phyloP scores from a whole-genome alignment of 2,888 invertebrate species.

The Drosophila suboccidentalis region DNA sequence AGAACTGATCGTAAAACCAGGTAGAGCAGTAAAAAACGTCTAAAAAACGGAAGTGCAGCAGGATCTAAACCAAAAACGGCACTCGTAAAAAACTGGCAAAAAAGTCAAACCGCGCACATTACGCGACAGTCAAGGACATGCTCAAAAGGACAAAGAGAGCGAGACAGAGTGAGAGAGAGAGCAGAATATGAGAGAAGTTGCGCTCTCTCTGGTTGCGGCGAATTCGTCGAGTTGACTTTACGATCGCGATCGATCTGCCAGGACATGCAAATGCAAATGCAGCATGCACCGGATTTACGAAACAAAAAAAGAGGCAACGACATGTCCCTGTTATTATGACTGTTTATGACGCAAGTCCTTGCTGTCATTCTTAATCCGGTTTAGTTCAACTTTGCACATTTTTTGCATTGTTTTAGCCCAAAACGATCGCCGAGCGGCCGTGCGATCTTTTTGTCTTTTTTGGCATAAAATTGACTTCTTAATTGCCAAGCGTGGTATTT shows the following conservation, averaged over 20 bases:
- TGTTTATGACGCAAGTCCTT: constrained; percentile 75
- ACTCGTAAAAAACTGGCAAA: constrained; percentile 65
- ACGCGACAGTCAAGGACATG: constrained; percentile 57
- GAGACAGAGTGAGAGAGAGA: constrained; percentile 1
- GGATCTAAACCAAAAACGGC: constrained; percentile 14
- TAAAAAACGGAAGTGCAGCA: constrained; percentile 70
- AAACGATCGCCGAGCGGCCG: constrained; percentile 14
- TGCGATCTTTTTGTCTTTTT: constrained; percentile 59
- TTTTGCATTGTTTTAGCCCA: constrained; percentile 67
- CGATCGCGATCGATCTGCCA: constrained; percentile 17
- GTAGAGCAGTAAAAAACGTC: constrained; percentile 12
- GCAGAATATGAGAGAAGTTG: background rate
- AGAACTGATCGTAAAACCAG: constrained; percentile 47
- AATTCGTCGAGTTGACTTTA: constrained; percentile 51
- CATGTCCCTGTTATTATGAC: constrained; percentile 3
- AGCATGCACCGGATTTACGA: constrained; percentile 36
- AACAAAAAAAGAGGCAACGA: constrained; percentile 13
- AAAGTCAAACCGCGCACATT: constrained; percentile 75
- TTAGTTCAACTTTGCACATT: constrained; percentile 78
- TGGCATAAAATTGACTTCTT: constrained; percentile 79
- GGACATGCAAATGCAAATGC: constrained; percentile 53
- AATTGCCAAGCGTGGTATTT: constrained; percentile 60
- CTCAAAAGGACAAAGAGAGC: background rate
- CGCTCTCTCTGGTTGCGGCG: constrained; percentile 49
- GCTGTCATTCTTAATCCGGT: constrained; percentile 76